These are phyloP conservation scores for Neelides sp. DNA, from an alignment of 1,140 invertebrate genomes.

Conservation along the genomic window DNA sequence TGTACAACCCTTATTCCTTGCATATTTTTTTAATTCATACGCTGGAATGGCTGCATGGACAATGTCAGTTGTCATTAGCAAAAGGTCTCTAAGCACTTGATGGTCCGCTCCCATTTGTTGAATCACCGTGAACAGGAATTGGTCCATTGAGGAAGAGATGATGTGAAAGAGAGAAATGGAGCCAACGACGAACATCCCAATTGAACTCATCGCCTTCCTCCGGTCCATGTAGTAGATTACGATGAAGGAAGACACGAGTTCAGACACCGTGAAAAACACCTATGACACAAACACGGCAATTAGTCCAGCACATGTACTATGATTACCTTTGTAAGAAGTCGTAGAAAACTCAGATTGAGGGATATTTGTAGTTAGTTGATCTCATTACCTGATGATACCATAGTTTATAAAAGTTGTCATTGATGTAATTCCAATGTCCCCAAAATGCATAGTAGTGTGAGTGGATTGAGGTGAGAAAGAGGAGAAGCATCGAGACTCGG, in stretches of 20 bases:
- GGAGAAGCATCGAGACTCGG: conserved; percentile 52
- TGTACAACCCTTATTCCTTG: conserved; percentile 12
- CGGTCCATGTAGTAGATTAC: conserved; percentile 39
- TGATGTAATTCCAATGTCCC: conserved; percentile 71
- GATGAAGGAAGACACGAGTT: conserved; percentile 53
- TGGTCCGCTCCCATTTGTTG: conserved; percentile 53
- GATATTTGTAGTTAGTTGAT: no score
- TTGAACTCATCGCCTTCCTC: conserved; percentile 44
- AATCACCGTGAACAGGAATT: conserved; percentile 60
- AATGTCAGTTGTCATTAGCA: conserved; percentile 22
- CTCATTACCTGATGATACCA: conserved; percentile 36
- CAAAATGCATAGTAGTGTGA: conserved; percentile 76
- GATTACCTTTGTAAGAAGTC: no score
- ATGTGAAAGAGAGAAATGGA: conserved; percentile 58
- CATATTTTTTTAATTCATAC: conserved; percentile 19
- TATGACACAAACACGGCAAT: no score
- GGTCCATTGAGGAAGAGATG: conserved; percentile 56
- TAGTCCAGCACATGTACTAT: no score
- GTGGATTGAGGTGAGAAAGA: conserved; percentile 57
- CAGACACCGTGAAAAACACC: conserved; percentile 56
- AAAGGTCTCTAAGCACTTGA: conserved; percentile 22
- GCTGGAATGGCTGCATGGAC: conserved; percentile 15
- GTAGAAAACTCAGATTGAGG: no score
- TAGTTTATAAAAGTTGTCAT: conserved; percentile 48
- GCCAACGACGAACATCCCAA: conserved; percentile 50